phyloP scores from a whole-genome alignment of 2,888 invertebrate genomes.

The Brachypterus glaber region DNA sequence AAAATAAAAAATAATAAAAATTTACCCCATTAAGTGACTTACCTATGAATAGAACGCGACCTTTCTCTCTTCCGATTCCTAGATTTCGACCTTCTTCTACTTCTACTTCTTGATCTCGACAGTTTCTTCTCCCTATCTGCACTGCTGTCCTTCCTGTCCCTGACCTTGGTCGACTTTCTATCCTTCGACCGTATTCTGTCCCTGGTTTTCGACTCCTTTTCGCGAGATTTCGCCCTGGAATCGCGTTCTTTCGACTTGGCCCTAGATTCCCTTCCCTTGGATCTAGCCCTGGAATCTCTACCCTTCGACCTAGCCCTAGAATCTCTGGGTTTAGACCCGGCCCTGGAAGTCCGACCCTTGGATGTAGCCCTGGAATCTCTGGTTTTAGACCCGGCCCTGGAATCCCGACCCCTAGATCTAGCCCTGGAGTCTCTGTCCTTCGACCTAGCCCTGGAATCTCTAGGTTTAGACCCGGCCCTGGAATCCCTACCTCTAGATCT shows the following conservation, averaged over 20 bases:
- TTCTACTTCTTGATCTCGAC: conserved; percentile 50
- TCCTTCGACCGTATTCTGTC: conserved; percentile 27
- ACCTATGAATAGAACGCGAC: conserved; percentile 47
- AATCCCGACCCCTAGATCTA: conserved; percentile 12
- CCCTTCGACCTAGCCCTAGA: conserved; percentile 7
- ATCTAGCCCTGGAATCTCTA: conserved; percentile 17
- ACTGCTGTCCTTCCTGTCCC: conserved; percentile 27
- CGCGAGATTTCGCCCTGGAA: conserved; percentile 19
- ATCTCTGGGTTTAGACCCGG: conserved; percentile 19
- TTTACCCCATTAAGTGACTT: too few species aligned
- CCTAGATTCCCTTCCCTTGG: conserved; percentile 18
- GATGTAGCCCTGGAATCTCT: conserved; percentile 14
- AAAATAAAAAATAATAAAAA: too few species aligned
- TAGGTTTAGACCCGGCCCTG: conserved; percentile 33
- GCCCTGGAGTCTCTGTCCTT: conserved; percentile 16
- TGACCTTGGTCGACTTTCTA: conserved; percentile 31
- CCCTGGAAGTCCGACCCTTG: conserved; percentile 18
- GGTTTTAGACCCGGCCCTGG: conserved; percentile 15
- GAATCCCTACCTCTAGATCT: conserved; percentile 37
- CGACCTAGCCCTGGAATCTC: conserved; percentile 33
- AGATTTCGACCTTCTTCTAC: conserved; percentile 46
- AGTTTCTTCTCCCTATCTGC: conserved; percentile 39
- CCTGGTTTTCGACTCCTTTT: conserved; percentile 32
- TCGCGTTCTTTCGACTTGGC: conserved; percentile 27
- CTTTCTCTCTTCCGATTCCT: conserved; percentile 45